Evolutionary conservation across 2,797 vertebrate genomes (phyloP).

Genomic region (Phyllotis vaccarum): DNA sequence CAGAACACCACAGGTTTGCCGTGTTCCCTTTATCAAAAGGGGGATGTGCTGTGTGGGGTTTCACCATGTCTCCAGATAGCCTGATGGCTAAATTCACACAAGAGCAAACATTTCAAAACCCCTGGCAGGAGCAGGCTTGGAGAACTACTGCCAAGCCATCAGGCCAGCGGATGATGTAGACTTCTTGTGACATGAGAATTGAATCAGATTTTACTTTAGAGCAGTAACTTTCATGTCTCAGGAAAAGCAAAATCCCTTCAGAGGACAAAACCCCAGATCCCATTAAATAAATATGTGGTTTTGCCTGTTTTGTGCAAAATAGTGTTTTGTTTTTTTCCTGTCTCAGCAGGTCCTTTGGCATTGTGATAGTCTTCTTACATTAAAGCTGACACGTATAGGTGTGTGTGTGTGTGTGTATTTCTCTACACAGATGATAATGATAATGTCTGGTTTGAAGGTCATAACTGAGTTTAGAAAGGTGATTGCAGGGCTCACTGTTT

Average conservation of each 20-base stretch:
- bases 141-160: conserved; percentile 84
- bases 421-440: conserved; percentile 26
- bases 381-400: conserved; percentile 66
- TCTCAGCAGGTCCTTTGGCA: conserved; percentile 64
- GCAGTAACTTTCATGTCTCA: conserved; percentile 86
- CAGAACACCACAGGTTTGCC: conserved; percentile 21
- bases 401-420: background rate
- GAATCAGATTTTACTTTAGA: conserved; percentile 87
- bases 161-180: conserved; percentile 88
- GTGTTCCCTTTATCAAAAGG: conserved; percentile 42
- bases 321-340: conserved; percentile 78
- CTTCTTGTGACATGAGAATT: conserved; percentile 87
- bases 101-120: conserved; percentile 79
- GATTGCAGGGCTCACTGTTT: background rate
- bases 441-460: conserved; percentile 27
- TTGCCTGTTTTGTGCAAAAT: conserved; percentile 79
- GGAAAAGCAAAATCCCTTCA: conserved; percentile 84
- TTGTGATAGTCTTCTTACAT: conserved; percentile 76
- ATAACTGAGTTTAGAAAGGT: background rate
- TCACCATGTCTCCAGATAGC: conserved; percentile 50
- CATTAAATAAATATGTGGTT: conserved; percentile 83
- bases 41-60: background rate
- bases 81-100: rapidly evolving
- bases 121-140: conserved; percentile 81
- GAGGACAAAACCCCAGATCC: conserved; percentile 85